Evolutionary conservation across 2,888 invertebrate species (phyloP), one percentile per base, ranked within the genome.

Genomic region (Acleris literana): DNA sequence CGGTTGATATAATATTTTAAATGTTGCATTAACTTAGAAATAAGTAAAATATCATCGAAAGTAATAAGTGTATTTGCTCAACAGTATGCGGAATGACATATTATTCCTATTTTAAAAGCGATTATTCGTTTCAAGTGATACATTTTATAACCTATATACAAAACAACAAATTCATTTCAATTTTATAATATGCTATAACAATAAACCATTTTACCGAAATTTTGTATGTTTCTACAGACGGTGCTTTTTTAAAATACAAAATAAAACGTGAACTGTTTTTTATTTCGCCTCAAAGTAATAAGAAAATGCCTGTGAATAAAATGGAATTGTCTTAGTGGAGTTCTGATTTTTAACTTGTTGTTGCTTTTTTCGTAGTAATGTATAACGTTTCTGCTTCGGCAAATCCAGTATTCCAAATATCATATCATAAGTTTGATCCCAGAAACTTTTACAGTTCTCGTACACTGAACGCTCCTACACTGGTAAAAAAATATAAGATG

Each of bases 231-330:
- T 73, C 89, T 91, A 92, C 90, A 88, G 89, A 91, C 86, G 92
- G 92, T 92, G 92, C 92, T 92, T 92, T 91, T 88, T 88, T 88
- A 88, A 90, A 91, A 92, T 90, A 91, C 85, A 90, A 78, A 84
- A 75, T 75, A 70, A 70, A 84, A 82, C 74, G 51, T 74, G 77
- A 72, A 71, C 57, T 66, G 76, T 69, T 71, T 74, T 77, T 69
- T 69, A 63, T 54, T 71, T 61, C 18, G 7, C 6, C 22, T 49
- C 18, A 9, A 49, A 9, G 7, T 9, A 33, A 33, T 9, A 22
- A 22, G 3, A 22, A 2, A 22, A 2, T 22, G 22, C 0, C 22
- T 22, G 22, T 22, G 22, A 22, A 22, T 22, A 22, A 22, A 22
- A 22, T 22, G 22, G 20, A 20, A 20, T 20, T 20, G 20, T 20